Evolutionary conservation across 1,140 invertebrate genomes (phyloP).

Genomic region (Melanaphis sacchari): DNA sequence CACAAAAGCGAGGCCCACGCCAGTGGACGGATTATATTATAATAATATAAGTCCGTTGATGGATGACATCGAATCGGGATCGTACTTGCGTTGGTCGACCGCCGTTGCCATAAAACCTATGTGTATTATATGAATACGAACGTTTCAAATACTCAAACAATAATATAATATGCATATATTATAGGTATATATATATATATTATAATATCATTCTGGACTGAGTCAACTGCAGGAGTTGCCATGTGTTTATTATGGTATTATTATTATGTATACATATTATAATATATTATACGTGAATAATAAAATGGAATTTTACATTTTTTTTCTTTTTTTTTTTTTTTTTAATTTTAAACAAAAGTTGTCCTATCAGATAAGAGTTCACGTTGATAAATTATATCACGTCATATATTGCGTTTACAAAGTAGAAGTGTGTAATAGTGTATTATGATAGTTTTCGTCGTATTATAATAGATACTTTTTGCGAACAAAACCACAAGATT

Average conservation of each 20-base stretch:
- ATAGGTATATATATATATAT: neutral
- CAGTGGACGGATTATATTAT: slow-evolving; percentile 22
- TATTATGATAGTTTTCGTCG: neutral
- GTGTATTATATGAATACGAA: neutral
- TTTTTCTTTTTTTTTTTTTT: neutral
- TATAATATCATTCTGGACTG: neutral
- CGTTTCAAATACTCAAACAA: neutral
- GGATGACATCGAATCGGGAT: neutral
- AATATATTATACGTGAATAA: neutral
- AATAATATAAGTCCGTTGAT: slow-evolving; percentile 7
- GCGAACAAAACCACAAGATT: neutral
- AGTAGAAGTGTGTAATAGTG: neutral
- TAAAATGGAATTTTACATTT: neutral
- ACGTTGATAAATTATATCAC: neutral
- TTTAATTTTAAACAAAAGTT: neutral
- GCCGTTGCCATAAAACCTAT: neutral
- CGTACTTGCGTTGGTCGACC: slow-evolving; percentile 10
- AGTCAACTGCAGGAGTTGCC: neutral
- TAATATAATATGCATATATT: neutral
- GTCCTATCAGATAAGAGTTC: neutral
- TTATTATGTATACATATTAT: no score
- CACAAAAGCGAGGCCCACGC: slow-evolving; percentile 22
- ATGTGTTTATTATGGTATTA: neutral
- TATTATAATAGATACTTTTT: neutral
- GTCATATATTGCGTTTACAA: neutral